A percentile compares a stretch with the other conserved stretches of the same genome.
These are phyloP conservation scores for Clarias batrachus DNA, from an alignment of 2,113 vertebrate genomes.

Conservation along the genomic window DNA sequence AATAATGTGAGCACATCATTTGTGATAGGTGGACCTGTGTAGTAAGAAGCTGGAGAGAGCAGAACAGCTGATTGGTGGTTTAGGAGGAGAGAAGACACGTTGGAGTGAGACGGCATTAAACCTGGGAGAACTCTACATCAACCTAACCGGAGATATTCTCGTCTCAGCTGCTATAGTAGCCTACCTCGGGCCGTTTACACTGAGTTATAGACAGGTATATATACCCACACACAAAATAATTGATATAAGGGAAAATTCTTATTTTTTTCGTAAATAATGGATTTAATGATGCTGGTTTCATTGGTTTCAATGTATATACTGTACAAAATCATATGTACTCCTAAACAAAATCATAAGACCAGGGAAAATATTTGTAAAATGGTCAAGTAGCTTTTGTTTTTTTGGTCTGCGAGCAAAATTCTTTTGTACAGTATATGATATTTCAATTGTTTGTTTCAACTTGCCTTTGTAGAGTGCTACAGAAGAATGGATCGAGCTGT, in stretches of 20 bases:
- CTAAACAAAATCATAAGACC: no score
- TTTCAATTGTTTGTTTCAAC: not conserved
- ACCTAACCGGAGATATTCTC: slow-evolving; percentile 83
- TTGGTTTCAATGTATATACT: not conserved
- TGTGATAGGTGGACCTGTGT: slow-evolving; percentile 79
- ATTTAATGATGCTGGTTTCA: not conserved
- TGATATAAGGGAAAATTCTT: no score
- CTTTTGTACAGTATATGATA: not conserved
- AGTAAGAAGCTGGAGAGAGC: slow-evolving; percentile 83
- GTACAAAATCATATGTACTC: no score
- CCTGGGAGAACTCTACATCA: slow-evolving; percentile 77
- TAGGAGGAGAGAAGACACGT: slow-evolving; percentile 84
- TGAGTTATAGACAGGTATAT: slow-evolving; percentile 81
- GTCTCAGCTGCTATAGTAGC: slow-evolving; percentile 82
- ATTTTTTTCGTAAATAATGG: not conserved
- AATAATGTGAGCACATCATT: not conserved
- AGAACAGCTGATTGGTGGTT: slow-evolving; percentile 84
- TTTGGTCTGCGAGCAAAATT: no score
- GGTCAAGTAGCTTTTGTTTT: no score
- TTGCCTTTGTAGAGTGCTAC: slow-evolving; percentile 73
- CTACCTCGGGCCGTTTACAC: slow-evolving; percentile 86
- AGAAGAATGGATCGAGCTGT: slow-evolving; percentile 77
- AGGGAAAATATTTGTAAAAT: no score
- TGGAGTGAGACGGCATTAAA: slow-evolving; percentile 79
- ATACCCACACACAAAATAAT: no score